Conservation (phyloP, 2,888 invertebrate species). For the Hemicrepidius hirtus region DNA sequence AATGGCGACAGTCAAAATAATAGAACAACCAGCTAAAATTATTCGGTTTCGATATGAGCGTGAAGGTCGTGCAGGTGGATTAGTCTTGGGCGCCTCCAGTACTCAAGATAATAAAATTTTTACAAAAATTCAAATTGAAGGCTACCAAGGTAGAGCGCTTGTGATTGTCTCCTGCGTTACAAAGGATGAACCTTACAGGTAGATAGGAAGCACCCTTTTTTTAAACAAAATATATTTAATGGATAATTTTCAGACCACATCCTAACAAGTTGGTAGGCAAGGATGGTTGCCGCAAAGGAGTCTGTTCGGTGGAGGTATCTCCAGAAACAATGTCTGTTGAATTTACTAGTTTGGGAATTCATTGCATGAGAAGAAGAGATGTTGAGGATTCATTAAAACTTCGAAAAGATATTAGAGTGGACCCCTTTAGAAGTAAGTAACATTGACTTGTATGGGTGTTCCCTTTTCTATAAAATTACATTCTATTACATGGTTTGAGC, state of each 20-base stretch:
- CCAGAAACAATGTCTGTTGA: slow-evolving; percentile 85
- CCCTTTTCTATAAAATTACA: too few species aligned
- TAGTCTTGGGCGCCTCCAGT: slow-evolving; percentile 93
- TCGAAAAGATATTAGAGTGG: slow-evolving; percentile 90
- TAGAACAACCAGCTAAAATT: slow-evolving; percentile 95
- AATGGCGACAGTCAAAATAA: slow-evolving; percentile 79
- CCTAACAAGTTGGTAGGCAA: slow-evolving; percentile 96
- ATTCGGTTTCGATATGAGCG: slow-evolving; percentile 89
- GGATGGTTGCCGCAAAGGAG: slow-evolving; percentile 93
- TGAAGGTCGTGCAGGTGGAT: slow-evolving; percentile 96
- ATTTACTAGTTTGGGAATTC: slow-evolving; percentile 96
- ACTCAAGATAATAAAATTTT: slow-evolving; percentile 93
- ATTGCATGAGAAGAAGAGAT: slow-evolving; percentile 96
- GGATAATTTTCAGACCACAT: slow-evolving; percentile 78
- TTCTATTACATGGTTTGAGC: neutral
- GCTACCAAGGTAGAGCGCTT: slow-evolving; percentile 88
- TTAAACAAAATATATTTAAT: too few species aligned
- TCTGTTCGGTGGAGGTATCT: slow-evolving; percentile 88
- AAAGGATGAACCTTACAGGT: slow-evolving; percentile 89
- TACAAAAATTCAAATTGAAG: slow-evolving; percentile 92
- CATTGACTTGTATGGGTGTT: too few species aligned
- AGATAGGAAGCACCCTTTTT: too few species aligned
- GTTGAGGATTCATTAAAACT: slow-evolving; percentile 88
- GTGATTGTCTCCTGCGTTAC: slow-evolving; percentile 98
- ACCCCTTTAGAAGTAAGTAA: slow-evolving; percentile 93